phyloP scores from a whole-genome alignment of 2,888 invertebrate species.

The Myathropa florea region DNA sequence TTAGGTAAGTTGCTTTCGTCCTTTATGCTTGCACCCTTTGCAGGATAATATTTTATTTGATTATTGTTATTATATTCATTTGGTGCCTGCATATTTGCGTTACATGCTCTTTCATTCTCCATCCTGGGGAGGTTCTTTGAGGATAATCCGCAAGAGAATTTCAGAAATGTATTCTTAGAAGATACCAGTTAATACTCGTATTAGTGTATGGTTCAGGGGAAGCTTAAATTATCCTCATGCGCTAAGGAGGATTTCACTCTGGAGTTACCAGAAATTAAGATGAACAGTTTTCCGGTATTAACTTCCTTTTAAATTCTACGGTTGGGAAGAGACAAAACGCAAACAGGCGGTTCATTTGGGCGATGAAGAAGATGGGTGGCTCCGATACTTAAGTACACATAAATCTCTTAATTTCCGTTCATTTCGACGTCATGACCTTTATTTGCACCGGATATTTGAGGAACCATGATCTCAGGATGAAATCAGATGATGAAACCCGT shows the following conservation, averaged over 20 bases:
- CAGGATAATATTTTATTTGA: conserved; percentile 50
- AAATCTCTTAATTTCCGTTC: conserved; percentile 16
- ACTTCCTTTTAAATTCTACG: not conserved
- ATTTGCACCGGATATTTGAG: conserved; percentile 9
- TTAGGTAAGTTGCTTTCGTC: not conserved
- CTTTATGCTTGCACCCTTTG: conserved; percentile 24
- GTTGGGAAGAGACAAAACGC: not conserved
- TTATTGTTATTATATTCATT: conserved; percentile 53
- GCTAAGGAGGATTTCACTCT: not conserved
- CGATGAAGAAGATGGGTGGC: not conserved
- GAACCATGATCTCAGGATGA: conserved; percentile 2
- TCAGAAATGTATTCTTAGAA: not conserved
- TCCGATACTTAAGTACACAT: conserved; percentile 1
- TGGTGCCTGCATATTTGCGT: conserved; percentile 7
- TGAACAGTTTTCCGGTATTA: conserved; percentile 9
- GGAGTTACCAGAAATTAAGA: conserved; percentile 7
- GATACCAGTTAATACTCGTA: conserved; percentile 13
- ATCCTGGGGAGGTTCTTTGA: conserved; percentile 4
- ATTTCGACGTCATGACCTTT: conserved; percentile 9
- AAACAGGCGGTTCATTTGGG: not conserved
- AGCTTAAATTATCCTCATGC: conserved; percentile 9
- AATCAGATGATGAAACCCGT: not conserved
- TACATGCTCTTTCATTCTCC: not conserved
- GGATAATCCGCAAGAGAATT: conserved; percentile 21
- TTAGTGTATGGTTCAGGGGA: not conserved